Evolutionary conservation across 2,888 invertebrate species (phyloP), one percentile per base, ranked within the genome.

Genomic region (Sinohyriopsis cumingii): DNA sequence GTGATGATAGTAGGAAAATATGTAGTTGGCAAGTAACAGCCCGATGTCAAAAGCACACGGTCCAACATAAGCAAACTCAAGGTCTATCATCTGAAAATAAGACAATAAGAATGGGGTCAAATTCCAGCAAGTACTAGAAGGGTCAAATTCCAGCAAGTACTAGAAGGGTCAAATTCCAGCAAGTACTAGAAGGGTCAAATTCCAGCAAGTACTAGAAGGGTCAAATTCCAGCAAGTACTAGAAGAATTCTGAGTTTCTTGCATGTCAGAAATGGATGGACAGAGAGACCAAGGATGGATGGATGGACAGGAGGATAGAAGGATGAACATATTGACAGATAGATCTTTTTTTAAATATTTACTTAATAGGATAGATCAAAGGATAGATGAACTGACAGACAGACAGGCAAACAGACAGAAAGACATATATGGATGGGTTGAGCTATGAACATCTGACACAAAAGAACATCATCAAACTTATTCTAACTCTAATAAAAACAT

Each of bases 41-140:
- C 85, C 86, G 20, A 86, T 60, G 65, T 86, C 86, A 72, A 84
- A 81, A 4, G 81, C 78, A 57, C 77, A 74, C 1, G 86, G 83
- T 3, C 86, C 86, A n/a, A 82, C 75, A 67, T 59, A 79, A 4
- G 77, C 73, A 72, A 84, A 84, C 66, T 84, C 85, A 55, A 77
- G 56, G 64, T 84, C 83, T 28, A 83, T 72, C 53, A 85, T 73
- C 73, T 81, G 61, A 24, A 65, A 59, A 65, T 60, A 57, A 33
- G 53, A 57, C 3, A n/a, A 61, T n/a, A 65, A n/a, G 33, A 24
- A 57, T 20, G 56, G 59, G 5, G 24, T 28, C 25, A 18, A 15
- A 62, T 55, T 5, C 55, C 22, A 55, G 20, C 6, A 4, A 57
- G 55, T 15, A 54, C 24, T 28, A 22, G n/a, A n/a, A n/a, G 59